These are phyloP conservation scores for Cyclophora albipunctata DNA, from an alignment of 2,888 invertebrate species.

Conservation along the genomic window DNA sequence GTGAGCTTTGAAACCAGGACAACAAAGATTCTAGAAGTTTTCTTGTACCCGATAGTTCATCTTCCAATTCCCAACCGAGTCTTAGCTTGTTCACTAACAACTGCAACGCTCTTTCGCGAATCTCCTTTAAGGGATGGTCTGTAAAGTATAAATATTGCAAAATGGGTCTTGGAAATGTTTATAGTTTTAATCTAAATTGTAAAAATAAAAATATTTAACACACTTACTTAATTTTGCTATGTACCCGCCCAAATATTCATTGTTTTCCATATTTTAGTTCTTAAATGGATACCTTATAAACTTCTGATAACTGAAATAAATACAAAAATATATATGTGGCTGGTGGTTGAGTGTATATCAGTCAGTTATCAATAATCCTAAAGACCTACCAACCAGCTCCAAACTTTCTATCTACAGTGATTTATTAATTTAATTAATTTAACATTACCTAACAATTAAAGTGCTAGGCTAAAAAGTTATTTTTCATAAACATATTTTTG, in stretches of 20 bases:
- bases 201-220: neutral
- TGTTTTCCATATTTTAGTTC: constrained; percentile 18
- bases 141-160: constrained; percentile 17
- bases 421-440: too few relatives aligned
- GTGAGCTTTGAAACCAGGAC: constrained; percentile 77
- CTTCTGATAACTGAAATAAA: too few relatives aligned
- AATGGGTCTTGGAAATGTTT: neutral
- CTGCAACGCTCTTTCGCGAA: constrained; percentile 72
- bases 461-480: too few relatives aligned
- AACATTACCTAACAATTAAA: too few relatives aligned
- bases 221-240: constrained; percentile 54
- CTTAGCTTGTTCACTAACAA: constrained; percentile 77
- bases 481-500: too few relatives aligned
- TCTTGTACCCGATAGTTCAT: constrained; percentile 75
- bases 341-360: too few relatives aligned
- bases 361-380: too few relatives aligned
- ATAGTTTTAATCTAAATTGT: neutral
- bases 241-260: constrained; percentile 28
- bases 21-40: constrained; percentile 76
- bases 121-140: constrained; percentile 76
- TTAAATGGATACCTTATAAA: too few relatives aligned
- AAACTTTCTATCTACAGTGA: too few relatives aligned
- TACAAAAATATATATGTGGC: too few relatives aligned
- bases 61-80: constrained; percentile 76
- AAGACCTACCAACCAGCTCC: too few relatives aligned